These are phyloP conservation scores for Caenorhabditis zanzibari DNA, from an alignment of 2,888 invertebrate genomes.

Conservation along the genomic window DNA sequence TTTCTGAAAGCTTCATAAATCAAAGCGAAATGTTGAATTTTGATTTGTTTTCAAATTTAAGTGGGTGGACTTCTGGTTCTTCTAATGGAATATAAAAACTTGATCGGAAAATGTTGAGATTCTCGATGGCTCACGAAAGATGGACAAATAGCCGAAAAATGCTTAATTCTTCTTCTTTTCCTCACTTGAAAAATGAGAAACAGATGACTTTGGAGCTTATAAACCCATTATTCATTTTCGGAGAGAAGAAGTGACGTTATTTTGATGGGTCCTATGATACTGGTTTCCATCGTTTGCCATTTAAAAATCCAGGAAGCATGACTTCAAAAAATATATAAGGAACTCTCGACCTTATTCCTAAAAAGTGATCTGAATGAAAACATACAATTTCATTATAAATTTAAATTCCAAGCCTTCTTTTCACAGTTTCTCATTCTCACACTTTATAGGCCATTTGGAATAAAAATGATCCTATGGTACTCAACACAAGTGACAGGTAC, in stretches of 20 bases:
- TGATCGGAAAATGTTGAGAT: not conserved
- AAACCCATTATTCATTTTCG: constrained; percentile 10
- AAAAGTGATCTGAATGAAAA: no score
- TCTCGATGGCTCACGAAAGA: constrained; percentile 1
- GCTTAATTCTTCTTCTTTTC: not conserved
- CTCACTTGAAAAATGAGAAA: not conserved
- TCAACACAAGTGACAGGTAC: no score
- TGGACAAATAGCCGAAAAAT: not conserved
- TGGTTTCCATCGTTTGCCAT: not conserved
- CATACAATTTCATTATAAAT: no score
- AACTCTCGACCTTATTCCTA: no score
- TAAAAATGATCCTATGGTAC: no score
- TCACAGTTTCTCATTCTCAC: no score
- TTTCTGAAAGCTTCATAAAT: constrained; percentile 20
- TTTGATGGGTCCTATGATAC: not conserved
- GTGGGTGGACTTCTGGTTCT: constrained; percentile 12
- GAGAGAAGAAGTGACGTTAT: not conserved
- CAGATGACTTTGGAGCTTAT: not conserved
- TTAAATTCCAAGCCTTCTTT: no score
- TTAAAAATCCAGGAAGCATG: not conserved
- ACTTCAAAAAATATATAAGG: not conserved
- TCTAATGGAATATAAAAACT: not conserved
- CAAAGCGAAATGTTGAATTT: not conserved
- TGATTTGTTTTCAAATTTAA: not conserved
- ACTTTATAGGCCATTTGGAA: no score